Conservation (phyloP, 2,888 invertebrate species). For the Psococerastis gibbosa region DNA sequence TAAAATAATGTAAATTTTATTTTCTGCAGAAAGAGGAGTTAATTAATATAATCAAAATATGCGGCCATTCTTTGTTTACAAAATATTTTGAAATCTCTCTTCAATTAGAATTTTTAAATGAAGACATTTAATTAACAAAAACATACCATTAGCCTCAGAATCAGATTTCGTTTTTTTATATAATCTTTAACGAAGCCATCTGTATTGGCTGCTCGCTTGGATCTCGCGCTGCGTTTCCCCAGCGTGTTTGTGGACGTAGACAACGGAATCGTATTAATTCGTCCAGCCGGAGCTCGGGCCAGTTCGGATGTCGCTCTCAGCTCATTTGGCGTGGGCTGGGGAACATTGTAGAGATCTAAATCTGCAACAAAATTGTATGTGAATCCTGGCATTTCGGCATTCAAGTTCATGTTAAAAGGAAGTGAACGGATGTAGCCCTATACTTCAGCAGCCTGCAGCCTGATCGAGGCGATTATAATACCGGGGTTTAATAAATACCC, state of each 20-base stretch:
- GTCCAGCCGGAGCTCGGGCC: constrained; percentile 38
- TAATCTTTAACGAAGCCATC: constrained; percentile 86
- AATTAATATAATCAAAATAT: too few species aligned
- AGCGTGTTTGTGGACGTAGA: constrained; percentile 46
- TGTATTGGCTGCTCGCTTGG: constrained; percentile 45
- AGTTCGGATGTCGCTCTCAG: constrained; percentile 1
- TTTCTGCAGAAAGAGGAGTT: neutral
- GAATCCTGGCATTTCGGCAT: too few species aligned
- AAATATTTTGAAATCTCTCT: too few species aligned
- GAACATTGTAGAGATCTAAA: constrained; percentile 25
- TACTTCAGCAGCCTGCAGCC: too few species aligned
- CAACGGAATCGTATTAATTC: constrained; percentile 86
- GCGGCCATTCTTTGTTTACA: too few species aligned
- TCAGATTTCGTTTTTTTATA: constrained; percentile 81
- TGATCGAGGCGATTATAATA: too few species aligned
- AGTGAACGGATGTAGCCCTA: too few species aligned
- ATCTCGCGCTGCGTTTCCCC: constrained; percentile 56
- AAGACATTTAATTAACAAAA: constrained; percentile 9
- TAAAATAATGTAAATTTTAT: too few species aligned
- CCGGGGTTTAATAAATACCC: too few species aligned
- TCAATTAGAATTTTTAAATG: too few species aligned
- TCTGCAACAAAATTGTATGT: constrained; percentile 22
- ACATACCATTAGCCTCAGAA: constrained; percentile 67
- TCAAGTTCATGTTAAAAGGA: too few species aligned
- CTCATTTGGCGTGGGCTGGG: constrained; percentile 19